A percentile compares a stretch with the other conserved stretches of the same genome.
phyloP scores from a whole-genome alignment of 2,888 invertebrate species.

The Nomada fucata region DNA sequence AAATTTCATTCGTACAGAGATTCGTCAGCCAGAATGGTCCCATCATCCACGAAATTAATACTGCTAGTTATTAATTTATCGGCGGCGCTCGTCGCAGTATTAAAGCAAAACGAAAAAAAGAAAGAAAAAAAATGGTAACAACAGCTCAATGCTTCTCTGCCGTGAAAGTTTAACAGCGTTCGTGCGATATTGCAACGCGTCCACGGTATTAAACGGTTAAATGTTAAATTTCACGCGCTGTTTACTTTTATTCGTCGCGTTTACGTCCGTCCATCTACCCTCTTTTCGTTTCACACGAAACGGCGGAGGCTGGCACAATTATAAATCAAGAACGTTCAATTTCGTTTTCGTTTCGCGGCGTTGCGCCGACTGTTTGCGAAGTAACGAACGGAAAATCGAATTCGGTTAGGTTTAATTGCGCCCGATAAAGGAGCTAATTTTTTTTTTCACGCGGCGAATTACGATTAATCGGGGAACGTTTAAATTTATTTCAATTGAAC shows the following conservation, averaged over 20 bases:
- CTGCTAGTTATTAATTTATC: slow-evolving; percentile 32
- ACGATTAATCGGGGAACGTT: not conserved
- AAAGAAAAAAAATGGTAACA: not conserved
- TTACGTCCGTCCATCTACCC: not conserved
- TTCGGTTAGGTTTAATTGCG: not conserved
- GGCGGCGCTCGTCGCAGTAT: not conserved
- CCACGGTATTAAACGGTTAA: slow-evolving; percentile 10
- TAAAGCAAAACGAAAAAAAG: not conserved
- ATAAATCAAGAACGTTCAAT: not conserved
- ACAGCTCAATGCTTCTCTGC: not conserved
- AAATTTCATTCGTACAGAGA: slow-evolving; percentile 9
- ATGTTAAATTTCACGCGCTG: slow-evolving; percentile 13
- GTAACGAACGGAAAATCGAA: not conserved
- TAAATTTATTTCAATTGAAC: not conserved
- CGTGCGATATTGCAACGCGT: not conserved
- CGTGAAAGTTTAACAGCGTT: slow-evolving; percentile 3
- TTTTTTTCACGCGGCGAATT: not conserved
- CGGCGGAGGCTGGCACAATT: not conserved
- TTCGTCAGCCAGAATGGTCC: not conserved
- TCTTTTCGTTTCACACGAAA: not conserved
- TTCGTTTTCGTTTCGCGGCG: not conserved
- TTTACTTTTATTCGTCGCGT: slow-evolving; percentile 16
- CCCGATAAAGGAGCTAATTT: not conserved
- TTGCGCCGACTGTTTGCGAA: not conserved
- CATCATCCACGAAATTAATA: slow-evolving; percentile 20